These are phyloP conservation scores for Callyntrura guangdongensis DNA, from an alignment of 2,888 invertebrate genomes.

Conservation along the genomic window DNA sequence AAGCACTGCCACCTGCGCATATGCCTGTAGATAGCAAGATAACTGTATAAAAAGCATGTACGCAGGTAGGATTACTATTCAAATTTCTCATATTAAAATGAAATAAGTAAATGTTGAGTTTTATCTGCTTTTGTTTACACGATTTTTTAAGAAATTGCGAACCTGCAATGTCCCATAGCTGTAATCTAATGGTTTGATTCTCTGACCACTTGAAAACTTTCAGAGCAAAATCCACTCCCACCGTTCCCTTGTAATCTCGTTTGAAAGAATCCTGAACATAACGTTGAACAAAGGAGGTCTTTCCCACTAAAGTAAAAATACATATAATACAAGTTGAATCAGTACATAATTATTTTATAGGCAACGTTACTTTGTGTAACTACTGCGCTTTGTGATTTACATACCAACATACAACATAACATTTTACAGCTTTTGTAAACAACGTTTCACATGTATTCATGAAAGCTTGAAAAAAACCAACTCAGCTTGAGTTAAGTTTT, in stretches of 20 bases:
- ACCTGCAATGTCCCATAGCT: conserved; percentile 89
- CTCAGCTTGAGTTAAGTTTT: background rate
- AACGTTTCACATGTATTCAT: background rate
- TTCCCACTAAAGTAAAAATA: conserved; percentile 85
- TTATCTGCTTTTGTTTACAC: too few relatives aligned
- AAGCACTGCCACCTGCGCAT: too few relatives aligned
- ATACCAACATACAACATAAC: too few relatives aligned
- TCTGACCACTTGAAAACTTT: conserved; percentile 88
- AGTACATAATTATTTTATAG: background rate
- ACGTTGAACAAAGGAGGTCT: conserved; percentile 88
- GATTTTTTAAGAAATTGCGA: background rate
- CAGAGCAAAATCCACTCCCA: conserved; percentile 88
- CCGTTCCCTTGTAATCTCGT: conserved; percentile 88
- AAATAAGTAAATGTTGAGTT: background rate
- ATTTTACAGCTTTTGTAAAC: conserved; percentile 3
- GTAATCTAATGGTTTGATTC: conserved; percentile 87
- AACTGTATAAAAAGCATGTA: background rate
- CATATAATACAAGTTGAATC: background rate
- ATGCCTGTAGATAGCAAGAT: background rate
- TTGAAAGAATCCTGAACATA: conserved; percentile 87
- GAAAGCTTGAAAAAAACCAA: background rate
- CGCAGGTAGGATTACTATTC: background rate
- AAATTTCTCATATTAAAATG: background rate
- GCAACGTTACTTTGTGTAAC: background rate
- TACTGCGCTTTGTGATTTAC: background rate